Percentiles rank a stretch among this genome's conserved stretches.
Evolutionary conservation across 2,797 vertebrate genomes (phyloP).

Genomic region (Pogonophryne albipinna): DNA sequence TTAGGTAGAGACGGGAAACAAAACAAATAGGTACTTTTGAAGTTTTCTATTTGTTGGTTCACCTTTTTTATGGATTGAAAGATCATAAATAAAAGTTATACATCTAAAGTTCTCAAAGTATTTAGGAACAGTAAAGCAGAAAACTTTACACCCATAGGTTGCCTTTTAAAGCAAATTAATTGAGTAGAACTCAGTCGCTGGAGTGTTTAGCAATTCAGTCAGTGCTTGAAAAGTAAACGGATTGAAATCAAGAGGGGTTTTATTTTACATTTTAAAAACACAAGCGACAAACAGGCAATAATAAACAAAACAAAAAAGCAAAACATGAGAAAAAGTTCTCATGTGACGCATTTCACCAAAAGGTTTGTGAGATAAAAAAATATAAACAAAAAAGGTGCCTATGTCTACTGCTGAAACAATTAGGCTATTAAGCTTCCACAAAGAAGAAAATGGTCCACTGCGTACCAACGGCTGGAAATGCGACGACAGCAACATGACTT

Average conservation of each 20-base stretch:
- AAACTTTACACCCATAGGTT: neutral
- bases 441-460: too few relatives aligned
- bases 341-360: neutral
- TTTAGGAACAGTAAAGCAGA: conserved; percentile 20
- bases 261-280: neutral
- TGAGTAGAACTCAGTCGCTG: conserved; percentile 8
- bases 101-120: conserved; percentile 31
- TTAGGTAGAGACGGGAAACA: conserved; percentile 34
- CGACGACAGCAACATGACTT: too few relatives aligned
- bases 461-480: too few relatives aligned
- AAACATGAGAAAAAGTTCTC: neutral
- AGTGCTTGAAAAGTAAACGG: conserved; percentile 13
- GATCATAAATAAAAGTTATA: conserved; percentile 52
- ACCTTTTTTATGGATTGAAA: conserved; percentile 50
- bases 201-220: conserved; percentile 23
- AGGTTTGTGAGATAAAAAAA: neutral
- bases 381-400: neutral
- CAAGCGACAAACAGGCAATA: neutral
- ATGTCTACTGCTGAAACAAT: neutral
- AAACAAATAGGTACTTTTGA: conserved; percentile 50
- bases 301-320: too few relatives aligned
- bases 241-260: conserved; percentile 5
- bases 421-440: too few relatives aligned
- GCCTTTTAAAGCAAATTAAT: conserved; percentile 36
- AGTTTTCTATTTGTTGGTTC: conserved; percentile 45